Percentiles rank a stretch among this genome's conserved stretches.
These are phyloP conservation scores for Dolichomitus sp. DNA, from an alignment of 2,888 invertebrate genomes.

Conservation along the genomic window DNA sequence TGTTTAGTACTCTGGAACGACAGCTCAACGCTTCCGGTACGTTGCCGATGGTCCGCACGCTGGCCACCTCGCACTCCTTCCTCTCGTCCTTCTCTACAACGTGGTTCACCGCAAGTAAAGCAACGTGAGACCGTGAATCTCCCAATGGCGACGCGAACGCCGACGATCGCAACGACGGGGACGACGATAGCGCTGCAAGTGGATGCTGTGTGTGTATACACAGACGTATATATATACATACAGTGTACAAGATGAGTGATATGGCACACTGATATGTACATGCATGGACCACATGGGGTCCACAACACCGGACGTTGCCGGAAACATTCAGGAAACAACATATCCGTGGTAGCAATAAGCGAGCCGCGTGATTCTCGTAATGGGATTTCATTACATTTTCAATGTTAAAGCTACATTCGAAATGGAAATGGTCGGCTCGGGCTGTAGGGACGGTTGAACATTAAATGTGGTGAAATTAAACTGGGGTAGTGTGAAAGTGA, in stretches of 20 bases:
- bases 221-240: neutral
- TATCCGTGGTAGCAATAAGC: conserved; percentile 44
- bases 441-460: conserved; percentile 2
- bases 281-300: neutral
- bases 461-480: conserved; percentile 43
- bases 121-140: conserved; percentile 30
- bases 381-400: conserved; percentile 43
- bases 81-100: conserved; percentile 18
- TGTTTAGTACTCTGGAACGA: conserved; percentile 67
- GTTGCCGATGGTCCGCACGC: conserved; percentile 32
- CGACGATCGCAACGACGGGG: neutral
- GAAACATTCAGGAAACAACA: conserved; percentile 23
- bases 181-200: neutral
- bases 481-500: conserved; percentile 11
- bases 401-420: conserved; percentile 19
- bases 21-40: conserved; percentile 61
- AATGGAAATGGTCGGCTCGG: neutral
- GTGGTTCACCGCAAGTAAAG: conserved; percentile 42
- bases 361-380: conserved; percentile 51
- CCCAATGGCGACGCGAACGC: conserved; percentile 14
- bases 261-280: conserved; percentile 17
- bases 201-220: conserved; percentile 17
- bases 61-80: conserved; percentile 9
- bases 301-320: conserved; percentile 22
- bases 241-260: neutral